These are phyloP conservation scores for Spicauda simplicius DNA, from an alignment of 2,888 invertebrate genomes.

Conservation along the genomic window DNA sequence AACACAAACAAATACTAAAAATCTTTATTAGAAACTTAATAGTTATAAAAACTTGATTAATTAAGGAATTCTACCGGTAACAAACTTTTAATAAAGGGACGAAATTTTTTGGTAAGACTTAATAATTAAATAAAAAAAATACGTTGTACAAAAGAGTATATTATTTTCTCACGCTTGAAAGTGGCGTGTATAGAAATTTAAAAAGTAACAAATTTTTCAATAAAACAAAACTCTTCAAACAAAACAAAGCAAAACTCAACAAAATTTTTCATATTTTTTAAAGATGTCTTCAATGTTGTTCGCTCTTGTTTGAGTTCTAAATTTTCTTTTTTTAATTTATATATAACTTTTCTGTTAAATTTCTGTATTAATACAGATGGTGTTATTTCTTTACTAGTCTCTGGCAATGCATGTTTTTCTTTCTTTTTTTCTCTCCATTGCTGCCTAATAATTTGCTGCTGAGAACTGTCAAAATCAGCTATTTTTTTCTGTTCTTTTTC, in stretches of 20 bases:
- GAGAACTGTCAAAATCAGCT: too few species aligned
- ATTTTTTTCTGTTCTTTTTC: too few species aligned
- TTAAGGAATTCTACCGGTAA: conserved; percentile 5
- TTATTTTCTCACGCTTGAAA: conserved; percentile 9
- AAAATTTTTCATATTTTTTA: conserved; percentile 4
- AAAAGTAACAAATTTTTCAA: background rate
- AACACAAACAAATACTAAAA: conserved; percentile 7
- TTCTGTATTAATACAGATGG: too few species aligned
- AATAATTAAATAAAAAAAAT: background rate
- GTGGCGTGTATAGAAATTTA: conserved; percentile 6
- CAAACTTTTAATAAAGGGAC: conserved; percentile 2
- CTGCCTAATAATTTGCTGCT: too few species aligned
- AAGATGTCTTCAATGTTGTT: too few species aligned
- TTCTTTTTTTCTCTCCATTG: too few species aligned
- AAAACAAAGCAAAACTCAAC: background rate
- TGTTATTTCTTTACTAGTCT: too few species aligned
- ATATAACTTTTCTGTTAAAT: too few species aligned
- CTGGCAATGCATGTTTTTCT: too few species aligned
- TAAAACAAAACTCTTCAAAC: background rate
- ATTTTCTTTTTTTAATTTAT: too few species aligned
- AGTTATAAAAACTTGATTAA: conserved; percentile 9
- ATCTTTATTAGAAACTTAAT: conserved; percentile 9
- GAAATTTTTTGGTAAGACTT: conserved; percentile 6
- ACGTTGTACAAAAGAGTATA: conserved; percentile 6
- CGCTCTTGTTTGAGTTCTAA: too few species aligned